Base-by-base conservation (phyloP, 2,888 invertebrate genomes). In the Tetheella fluctuosa region DNA sequence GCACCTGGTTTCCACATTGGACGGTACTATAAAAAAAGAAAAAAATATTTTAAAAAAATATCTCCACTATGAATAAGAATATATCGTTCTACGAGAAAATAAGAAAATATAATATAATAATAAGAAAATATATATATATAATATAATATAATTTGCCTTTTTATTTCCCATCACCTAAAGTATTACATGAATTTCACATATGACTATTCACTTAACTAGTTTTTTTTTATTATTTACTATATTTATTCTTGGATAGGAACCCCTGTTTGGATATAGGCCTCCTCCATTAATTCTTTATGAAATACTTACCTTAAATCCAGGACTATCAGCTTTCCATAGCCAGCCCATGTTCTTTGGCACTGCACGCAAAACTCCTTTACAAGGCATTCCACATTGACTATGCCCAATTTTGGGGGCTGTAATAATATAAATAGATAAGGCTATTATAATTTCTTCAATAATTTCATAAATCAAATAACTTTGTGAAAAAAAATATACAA, bases 341-440 rank as follows among this genome's bases (percentile, higher is more conserved):
- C 93, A 93, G n/a, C 93, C 93, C 92, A 93, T 93, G 37, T 67
- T 64, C 65, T 86, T 90, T n/a, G 93, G 93, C 28, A 93, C 92
- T 61, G 71, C 65, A 42, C 76, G 77, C 53, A 87, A 62, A 42
- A 80, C 81, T 28, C 89, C 90, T 13, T 77, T 79, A 72, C 90
- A 89, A 39, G 90, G 88, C 65, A 83, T 64, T 39, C 74, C 82
- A 66, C 92, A 93, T 64, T 80, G 77, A 66, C 83, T 84, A 77
- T 93, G 92, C 62, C 92, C 93, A 79, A 91, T 90, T 70, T 89
- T 82, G 64, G 93, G 90, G 54, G 93, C 93, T 93, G 71, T 37
- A 84, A 82, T 28, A 13, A 59, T 58, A 63, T 52, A 53, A 64
- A 54, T 15, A 59, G 13, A 28, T 60, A 48, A 53, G 55, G 59